Base-by-base conservation (phyloP, 2,113 vertebrate species). In the Hemiprocne comata region DNA sequence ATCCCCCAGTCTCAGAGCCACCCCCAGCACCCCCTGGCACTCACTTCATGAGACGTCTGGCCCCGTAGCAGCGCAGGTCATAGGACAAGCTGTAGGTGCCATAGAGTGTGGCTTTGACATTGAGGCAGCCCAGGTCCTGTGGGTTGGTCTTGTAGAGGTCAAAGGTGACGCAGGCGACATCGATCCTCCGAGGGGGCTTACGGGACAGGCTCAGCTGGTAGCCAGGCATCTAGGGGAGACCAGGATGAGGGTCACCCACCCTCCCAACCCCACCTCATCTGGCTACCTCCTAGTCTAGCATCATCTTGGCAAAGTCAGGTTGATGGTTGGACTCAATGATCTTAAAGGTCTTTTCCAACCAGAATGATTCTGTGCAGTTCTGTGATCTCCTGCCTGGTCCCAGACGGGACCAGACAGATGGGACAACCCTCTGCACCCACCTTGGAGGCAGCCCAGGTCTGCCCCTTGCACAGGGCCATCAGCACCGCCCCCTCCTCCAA, bases 141-240 rank as follows among this genome's bases (percentile, higher is more conserved):
- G 99, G 99, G 91, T 98, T 98, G 93, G 98, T 98, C 97, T 99
- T 99, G 95, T 99, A 99, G 34, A 99, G 98, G 96, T 99, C 98
- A 2, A 99, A 98, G 10, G 99, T 99, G 91, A 99, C 24, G 1
- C 98, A 98, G 61, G 98, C 99, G 24, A 99, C 98, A 8, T 99
- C 99, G 5, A 98, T 99, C 96, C 98, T 98, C 76, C 89, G 98
- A 33, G 80, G 79, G 17, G 96, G 96, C 78, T 94, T 96, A 24
- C 76, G 96, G 31, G 95, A 96, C 69, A 97, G 74, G 28, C 96
- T 61, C 16, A 96, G 85, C 81, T 97, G 98, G 96, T 97, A 95
- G 53, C 93, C 96, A 0, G 82, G 77, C 0, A 64, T 79, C 98
- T 98, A 16, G 7, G 8, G 69, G 3, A 44, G 11, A 93, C 33